Evolutionary conservation across 1,140 invertebrate species (phyloP).

Genomic region (Sycophila sp.): DNA sequence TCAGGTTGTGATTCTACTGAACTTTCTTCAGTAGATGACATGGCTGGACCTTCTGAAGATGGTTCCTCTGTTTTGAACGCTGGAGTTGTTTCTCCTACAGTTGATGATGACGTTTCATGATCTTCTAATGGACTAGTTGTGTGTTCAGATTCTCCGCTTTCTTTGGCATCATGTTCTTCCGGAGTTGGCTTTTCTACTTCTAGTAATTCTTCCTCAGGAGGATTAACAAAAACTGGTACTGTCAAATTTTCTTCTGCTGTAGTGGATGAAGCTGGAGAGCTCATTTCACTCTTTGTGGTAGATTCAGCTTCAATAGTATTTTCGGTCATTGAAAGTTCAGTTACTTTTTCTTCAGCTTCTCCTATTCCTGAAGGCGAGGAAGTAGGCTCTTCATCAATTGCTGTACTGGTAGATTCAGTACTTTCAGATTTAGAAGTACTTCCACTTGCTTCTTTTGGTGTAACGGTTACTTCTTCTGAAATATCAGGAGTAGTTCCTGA

Average conservation of each 20-base stretch:
- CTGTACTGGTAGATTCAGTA: neutral
- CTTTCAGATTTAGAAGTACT: neutral
- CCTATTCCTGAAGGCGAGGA: neutral
- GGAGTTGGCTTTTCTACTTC: slow-evolving; percentile 1
- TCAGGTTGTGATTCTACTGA: neutral
- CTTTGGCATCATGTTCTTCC: slow-evolving; percentile 18
- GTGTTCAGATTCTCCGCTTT: slow-evolving; percentile 4
- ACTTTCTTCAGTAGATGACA: neutral
- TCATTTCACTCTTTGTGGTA: neutral
- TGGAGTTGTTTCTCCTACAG: neutral
- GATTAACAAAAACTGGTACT: neutral
- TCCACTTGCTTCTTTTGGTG: slow-evolving; percentile 25
- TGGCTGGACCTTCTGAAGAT: neutral
- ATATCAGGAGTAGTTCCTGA: slow-evolving; percentile 14
- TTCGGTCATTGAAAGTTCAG: slow-evolving; percentile 34
- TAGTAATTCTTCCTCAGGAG: slow-evolving; percentile 35
- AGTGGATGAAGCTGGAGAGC: slow-evolving; percentile 14
- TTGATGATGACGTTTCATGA: neutral
- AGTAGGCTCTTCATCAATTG: neutral
- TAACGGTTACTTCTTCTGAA: slow-evolving; percentile 27
- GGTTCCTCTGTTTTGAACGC: neutral
- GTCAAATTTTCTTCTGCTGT: slow-evolving; percentile 12
- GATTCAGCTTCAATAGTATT: slow-evolving; percentile 17
- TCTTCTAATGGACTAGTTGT: neutral
- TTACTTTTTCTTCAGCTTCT: slow-evolving; percentile 2